A percentile compares a stretch with the other conserved stretches of the same genome.
Conservation (phyloP, 2,113 vertebrate genomes). For the Protobothrops mucrosquamatus region DNA sequence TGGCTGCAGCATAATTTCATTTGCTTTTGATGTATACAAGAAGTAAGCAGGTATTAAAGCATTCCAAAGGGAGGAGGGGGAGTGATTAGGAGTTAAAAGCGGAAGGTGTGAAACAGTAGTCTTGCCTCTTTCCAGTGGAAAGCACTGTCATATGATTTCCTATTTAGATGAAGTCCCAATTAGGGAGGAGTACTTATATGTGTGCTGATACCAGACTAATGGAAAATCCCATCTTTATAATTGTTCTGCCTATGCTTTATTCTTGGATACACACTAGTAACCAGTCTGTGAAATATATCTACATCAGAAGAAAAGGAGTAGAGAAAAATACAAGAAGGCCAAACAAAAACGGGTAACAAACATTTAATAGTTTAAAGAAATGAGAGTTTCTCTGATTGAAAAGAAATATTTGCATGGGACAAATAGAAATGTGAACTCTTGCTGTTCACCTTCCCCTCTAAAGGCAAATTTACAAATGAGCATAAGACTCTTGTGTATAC, state of each 20-base stretch:
- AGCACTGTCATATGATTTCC: neutral
- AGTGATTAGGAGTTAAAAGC: neutral
- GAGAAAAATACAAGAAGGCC: neutral
- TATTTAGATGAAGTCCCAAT: neutral
- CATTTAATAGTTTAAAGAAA: neutral
- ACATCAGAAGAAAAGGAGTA: neutral
- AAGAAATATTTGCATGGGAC: neutral
- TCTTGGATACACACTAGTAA: neutral
- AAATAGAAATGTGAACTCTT: neutral
- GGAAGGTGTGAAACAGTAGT: neutral
- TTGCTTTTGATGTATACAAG: neutral
- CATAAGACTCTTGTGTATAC: neutral
- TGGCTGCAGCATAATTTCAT: neutral
- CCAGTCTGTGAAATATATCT: neutral
- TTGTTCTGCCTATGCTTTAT: neutral
- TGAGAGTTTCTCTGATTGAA: neutral
- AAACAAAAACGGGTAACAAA: neutral
- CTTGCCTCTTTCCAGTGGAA: neutral
- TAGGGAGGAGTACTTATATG: neutral
- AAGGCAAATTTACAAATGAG: neutral
- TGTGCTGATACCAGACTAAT: neutral
- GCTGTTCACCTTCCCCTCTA: neutral
- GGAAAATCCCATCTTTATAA: neutral
- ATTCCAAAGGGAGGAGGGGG: neutral
- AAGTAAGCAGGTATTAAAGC: neutral